Percentiles rank a stretch among this genome's conserved stretches.
Evolutionary conservation across 2,888 invertebrate genomes (phyloP).

Genomic region (Nephrocerus scutellatus): DNA sequence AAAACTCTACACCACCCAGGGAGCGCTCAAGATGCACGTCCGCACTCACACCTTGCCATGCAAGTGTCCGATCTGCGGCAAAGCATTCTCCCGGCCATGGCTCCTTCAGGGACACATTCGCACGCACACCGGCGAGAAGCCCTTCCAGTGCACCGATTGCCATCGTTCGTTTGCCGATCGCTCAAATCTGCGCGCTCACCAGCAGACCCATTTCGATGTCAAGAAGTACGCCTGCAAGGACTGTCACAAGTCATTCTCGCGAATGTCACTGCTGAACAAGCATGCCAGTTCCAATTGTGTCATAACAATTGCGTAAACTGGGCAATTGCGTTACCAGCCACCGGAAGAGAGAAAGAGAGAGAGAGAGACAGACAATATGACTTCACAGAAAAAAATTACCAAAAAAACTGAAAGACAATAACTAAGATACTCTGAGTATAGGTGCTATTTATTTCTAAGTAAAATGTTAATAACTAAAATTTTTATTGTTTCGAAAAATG

Average conservation of each 20-base stretch:
- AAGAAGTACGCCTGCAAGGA: constrained; percentile 44
- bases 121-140: constrained; percentile 46
- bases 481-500: too few species aligned
- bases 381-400: too few species aligned
- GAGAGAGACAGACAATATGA: too few species aligned
- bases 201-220: constrained; percentile 45
- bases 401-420: too few species aligned
- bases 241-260: constrained; percentile 44
- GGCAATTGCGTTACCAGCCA: constrained; percentile 3
- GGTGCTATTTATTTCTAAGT: too few species aligned
- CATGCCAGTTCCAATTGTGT: constrained; percentile 43
- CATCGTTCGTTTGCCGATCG: constrained; percentile 46
- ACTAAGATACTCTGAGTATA: too few species aligned
- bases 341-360: too few species aligned
- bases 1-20: constrained; percentile 43
- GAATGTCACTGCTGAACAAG: constrained; percentile 45
- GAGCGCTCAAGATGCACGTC: constrained; percentile 46
- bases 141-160: constrained; percentile 43
- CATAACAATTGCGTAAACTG: constrained; percentile 37
- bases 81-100: constrained; percentile 47
- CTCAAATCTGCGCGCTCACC: constrained; percentile 45
- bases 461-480: too few species aligned
- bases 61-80: constrained; percentile 45
- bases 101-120: constrained; percentile 45
- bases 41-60: constrained; percentile 46